Evolutionary conservation across 2,113 vertebrate genomes (phyloP), one percentile per base, ranked within the genome.

Genomic region (Rhea americana): DNA sequence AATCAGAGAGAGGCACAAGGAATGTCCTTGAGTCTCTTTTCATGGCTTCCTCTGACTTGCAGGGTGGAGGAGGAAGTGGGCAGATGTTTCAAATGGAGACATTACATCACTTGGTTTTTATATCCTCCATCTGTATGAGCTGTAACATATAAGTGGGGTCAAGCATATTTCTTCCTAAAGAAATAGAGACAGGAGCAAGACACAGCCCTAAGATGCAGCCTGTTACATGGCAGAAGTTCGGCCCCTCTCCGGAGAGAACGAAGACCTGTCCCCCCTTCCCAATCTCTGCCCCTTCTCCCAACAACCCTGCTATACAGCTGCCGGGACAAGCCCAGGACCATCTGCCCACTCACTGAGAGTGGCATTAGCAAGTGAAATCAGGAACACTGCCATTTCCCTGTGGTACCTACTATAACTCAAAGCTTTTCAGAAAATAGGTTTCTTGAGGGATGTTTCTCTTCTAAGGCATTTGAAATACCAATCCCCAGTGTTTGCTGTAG

Each of bases 1-100:
- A 89, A 96, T 90, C 85, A 86, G 85, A 50, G 56, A 50, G 83
- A 67, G 65, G 81, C 73, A 83, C 72, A 50, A 91, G 83, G 88
- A 91, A 91, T 51, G n/a, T 83, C 76, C 92, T 78, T 58, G 66
- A 67, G 80, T 30, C 7, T 67, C 83, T 82, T 73, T 82, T 14
- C 71, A 12, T 70, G 47, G 78, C 41, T 91, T 63, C 72, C 79
- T 74, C 94, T 87, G 87, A 76, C 75, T 72, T 10, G 2, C 9
- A 24, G 85, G 61, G 79, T 61, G 75, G 30, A 74, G 79, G 65
- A 83, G 43, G 79, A 94, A 92, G 63, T 10, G 63, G 84, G 82
- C 85, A 92, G 92, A 91, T 83, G 81, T 94, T 94, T 92, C 81
- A 81, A 55, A 81, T 1, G 1, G 73, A 90, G 82, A 91, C 72